Evolutionary conservation across 2,888 invertebrate species (phyloP), one percentile per base, ranked within the genome.

Genomic region (Macrophya annulata): DNA sequence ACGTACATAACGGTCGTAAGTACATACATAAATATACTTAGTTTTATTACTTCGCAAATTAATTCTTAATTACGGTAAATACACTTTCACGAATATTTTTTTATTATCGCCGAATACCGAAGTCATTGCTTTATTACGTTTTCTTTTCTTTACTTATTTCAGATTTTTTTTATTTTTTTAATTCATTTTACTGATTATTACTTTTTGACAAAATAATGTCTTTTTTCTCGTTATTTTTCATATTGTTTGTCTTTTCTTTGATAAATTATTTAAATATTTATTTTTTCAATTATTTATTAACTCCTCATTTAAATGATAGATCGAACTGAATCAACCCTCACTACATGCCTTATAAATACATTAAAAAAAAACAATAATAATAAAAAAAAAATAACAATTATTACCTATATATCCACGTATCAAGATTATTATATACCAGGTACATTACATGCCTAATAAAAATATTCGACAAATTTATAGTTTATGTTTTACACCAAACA

Each of bases 271-370:
- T 8, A 1, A 31, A 71, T 43, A 9, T 12, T 68, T n/a, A 25
- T 62, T 8, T 37, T 37, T 25, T 37, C 12, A 15, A 25, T 9
- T 25, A 48, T 48, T 43, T 43, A 71, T 21, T 17, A 40, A 40
- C 74, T 21, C 6, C 3, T 8, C 62, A 12, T 25, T 25, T 25
- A 17, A 68, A 31, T 68, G 6, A 43, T 40, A 37, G 9, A 15
- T 21, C n/a, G 21, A 40, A 40, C 4, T 10, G n/a, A 72, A 43
- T 72, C 71, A 71, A n/a, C 71, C 43, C n/a, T 68, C 71, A 89
- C 90, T 89, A 89, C 88, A 90, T 90, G 90, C 90, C 90, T 90
- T 90, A 90, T 87, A 85, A 86, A 85, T 85, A 86, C 84, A 86
- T 31, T 2, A 31, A 31, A 31, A 31, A 31, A 31, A 31, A 31